Evolutionary conservation across 2,888 invertebrate genomes (phyloP).

Genomic region (Archaeoteleia sp.): DNA sequence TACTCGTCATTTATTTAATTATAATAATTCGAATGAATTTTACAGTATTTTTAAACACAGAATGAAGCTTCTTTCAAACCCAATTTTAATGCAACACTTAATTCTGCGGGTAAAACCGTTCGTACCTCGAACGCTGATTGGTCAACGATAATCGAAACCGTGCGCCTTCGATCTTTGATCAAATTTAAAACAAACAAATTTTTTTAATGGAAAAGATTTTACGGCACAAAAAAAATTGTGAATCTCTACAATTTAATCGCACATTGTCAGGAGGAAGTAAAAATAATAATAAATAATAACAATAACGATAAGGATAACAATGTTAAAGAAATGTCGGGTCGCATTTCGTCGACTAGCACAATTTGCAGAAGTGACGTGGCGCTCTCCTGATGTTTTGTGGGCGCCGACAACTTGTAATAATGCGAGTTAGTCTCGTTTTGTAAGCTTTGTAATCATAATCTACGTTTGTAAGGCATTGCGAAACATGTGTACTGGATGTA

Average conservation of each 20-base stretch:
- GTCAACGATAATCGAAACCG: no score
- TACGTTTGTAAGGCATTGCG: constrained; percentile 33
- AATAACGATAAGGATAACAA: constrained; percentile 18
- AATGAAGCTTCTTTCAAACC: no score
- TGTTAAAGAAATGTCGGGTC: constrained; percentile 25
- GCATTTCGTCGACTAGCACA: constrained; percentile 28
- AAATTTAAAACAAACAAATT: constrained; percentile 16
- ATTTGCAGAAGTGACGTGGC: constrained; percentile 32
- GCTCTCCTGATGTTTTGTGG: constrained; percentile 24
- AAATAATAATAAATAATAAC: constrained; percentile 24
- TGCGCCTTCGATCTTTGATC: constrained; percentile 35
- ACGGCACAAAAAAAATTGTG: constrained; percentile 36
- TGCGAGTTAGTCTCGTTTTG: constrained; percentile 47
- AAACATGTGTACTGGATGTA: no score
- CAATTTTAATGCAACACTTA: no score
- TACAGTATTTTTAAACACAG: no score
- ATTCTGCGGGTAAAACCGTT: no score
- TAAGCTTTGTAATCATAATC: constrained; percentile 50
- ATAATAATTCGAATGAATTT: neutral
- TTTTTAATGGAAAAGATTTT: constrained; percentile 37
- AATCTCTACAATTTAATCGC: constrained; percentile 22
- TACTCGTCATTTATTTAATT: constrained; percentile 10
- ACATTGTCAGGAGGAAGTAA: constrained; percentile 22
- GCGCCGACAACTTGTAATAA: constrained; percentile 15
- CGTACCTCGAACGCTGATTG: no score